Evolutionary conservation across 30 jellyfish, hydroid and myxozoan genomes (phyloP).

Genomic region (Hydra vulgaris): DNA sequence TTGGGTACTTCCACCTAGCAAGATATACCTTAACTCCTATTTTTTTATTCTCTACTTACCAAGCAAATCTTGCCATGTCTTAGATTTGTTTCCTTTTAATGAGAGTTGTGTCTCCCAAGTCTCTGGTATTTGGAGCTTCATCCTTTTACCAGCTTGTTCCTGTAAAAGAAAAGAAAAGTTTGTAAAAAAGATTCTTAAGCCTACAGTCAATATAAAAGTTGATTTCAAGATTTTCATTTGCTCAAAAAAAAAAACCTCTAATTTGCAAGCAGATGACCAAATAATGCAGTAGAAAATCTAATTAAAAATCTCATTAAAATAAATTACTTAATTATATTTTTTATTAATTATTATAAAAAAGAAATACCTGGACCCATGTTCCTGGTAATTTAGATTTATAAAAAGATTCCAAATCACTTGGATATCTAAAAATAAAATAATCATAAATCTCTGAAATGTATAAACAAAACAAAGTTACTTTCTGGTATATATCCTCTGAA

Average conservation of each 20-base stretch:
- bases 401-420: conserved; percentile 52
- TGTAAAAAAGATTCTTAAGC: too few species aligned
- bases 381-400: conserved; percentile 53
- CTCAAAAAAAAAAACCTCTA: too few species aligned
- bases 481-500: neutral
- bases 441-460: neutral
- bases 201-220: too few species aligned
- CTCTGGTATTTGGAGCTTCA: conserved; percentile 90
- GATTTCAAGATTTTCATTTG: too few species aligned
- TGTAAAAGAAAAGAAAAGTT: neutral
- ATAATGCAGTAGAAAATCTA: neutral
- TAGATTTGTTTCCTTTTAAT: conserved; percentile 76
- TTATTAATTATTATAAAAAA: neutral
- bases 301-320: neutral
- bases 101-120: conserved; percentile 99
- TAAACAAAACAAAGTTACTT: neutral
- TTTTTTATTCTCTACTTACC: too few species aligned
- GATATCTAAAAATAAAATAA: conserved; percentile 39
- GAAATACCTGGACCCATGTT: conserved; percentile 46
- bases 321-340: neutral
- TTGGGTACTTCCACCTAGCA: too few species aligned
- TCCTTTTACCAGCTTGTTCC: conserved; percentile 86
- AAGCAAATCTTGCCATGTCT: conserved; percentile 75
- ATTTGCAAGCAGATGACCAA: too few species aligned
- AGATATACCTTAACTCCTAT: too few species aligned